Base-by-base conservation (phyloP, 2,888 invertebrate species). In the Acrobasis consociella region DNA sequence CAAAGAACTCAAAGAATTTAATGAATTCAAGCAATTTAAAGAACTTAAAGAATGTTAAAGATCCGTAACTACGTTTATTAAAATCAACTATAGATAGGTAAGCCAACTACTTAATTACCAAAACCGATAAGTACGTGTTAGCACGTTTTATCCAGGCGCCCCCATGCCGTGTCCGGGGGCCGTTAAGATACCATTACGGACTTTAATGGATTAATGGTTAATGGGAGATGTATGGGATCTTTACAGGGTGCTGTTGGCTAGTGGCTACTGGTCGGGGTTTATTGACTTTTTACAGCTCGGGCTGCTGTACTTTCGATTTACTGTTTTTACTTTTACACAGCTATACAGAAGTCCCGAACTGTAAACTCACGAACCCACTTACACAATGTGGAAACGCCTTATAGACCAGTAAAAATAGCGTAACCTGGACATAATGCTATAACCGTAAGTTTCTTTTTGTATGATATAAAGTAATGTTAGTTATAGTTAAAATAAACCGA, bases 161-260 rank as follows among this genome's bases (percentile, higher is more conserved):
- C 74, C 70, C 74, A 75, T 78, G 76, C 67, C 80, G 75, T 78
- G 80, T 63, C 61, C 63, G 66, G 62, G 46, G 53, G 66, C 68
- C 79, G 73, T 79, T 79, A 68, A 78, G 77, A 80, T 80, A 68
- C 60, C 39, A 17, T 38, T 65, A 67, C 64, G 63, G 65, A 62
- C 65, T 58, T 58, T 49, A 58, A 49, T 58, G 58, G 58, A 58
- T 49, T 58, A 58, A 58, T 46, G 46, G 49, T 52, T 31, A 11
- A 52, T 52, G 52, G 52, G n/a, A 38, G 53, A 55, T 55, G 53
- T 38, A 55, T 55, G 37, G 53, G 52, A 31, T 15, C 38, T 55
- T 55, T 55, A 38, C 37, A n/a, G 38, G 37, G 15, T 55, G 15
- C 53, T 38, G n/a, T 13, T 38, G 9, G 15, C 53, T 55, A 10